Conservation (phyloP, 92 coral and sea anemone species). For the Actinostola sp. region DNA sequence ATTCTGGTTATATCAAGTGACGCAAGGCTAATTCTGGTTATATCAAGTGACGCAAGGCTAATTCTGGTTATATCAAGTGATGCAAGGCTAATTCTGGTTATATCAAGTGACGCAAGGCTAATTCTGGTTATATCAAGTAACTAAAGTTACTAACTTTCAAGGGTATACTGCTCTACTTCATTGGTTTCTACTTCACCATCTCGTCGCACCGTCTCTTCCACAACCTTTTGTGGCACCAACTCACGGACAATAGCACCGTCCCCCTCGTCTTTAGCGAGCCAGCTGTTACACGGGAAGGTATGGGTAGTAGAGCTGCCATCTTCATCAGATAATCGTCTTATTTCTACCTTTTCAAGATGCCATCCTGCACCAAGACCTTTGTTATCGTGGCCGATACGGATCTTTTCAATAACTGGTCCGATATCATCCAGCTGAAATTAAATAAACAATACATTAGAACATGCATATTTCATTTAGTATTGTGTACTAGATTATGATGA, state of each 20-base stretch:
- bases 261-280: slow-evolving; percentile 97
- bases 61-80: too few species aligned
- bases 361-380: slow-evolving; percentile 94
- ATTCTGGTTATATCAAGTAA: too few species aligned
- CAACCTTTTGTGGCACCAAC: slow-evolving; percentile 83
- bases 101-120: too few species aligned
- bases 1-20: too few species aligned
- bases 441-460: not conserved
- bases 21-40: too few species aligned
- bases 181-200: slow-evolving; percentile 76
- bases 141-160: slow-evolving; percentile 69
- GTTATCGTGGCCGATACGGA: slow-evolving; percentile 93
- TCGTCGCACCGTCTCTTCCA: slow-evolving; percentile 79
- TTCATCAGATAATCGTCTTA: slow-evolving; percentile 82
- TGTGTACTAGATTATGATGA: too few species aligned
- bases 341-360: slow-evolving; percentile 88
- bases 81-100: too few species aligned
- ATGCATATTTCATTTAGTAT: not conserved
- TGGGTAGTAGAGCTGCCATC: slow-evolving; percentile 86
- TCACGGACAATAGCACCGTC: slow-evolving; percentile 96
- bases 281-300: slow-evolving; percentile 86
- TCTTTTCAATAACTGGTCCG: slow-evolving; percentile 92
- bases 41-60: too few species aligned
- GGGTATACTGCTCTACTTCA: slow-evolving; percentile 75
- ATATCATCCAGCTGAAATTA: slow-evolving; percentile 78